Base-by-base conservation (phyloP, 30 jellyfish, hydroid and myxozoan genomes). In the Chrysaora quinquecirrha region DNA sequence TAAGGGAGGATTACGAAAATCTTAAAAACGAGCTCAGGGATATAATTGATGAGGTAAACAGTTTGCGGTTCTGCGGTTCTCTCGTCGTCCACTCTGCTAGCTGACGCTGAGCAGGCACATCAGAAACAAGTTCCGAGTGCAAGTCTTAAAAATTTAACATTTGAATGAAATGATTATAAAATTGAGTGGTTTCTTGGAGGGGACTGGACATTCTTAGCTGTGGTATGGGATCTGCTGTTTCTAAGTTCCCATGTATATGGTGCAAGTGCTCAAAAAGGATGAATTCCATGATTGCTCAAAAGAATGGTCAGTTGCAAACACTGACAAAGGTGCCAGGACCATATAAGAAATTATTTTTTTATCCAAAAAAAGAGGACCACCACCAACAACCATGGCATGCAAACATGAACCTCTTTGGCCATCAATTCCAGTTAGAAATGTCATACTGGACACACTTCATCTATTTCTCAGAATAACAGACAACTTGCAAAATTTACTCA, bases 91-190 rank as follows among this genome's bases (percentile, higher is more conserved):
- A n/a, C n/a, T n/a, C n/a, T n/a, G n/a, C n/a, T n/a, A n/a, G n/a
- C n/a, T n/a, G n/a, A n/a, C n/a, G n/a, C n/a, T n/a, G n/a, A n/a
- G n/a, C n/a, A n/a, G n/a, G n/a, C n/a, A n/a, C n/a, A n/a, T n/a
- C n/a, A n/a, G n/a, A n/a, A n/a, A n/a, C n/a, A n/a, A n/a, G n/a
- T n/a, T 30, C 27, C 22, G 11, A 61, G 56, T 9, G 28, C 14
- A 10, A 30, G 46, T 20, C 27, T 10, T 75, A 25, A 75, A 18
- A 49, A 48, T 49, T 61, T 1, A 6, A 48, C 23, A 22, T 75
- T 16, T 25, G 62, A 48, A 19, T 82, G 82, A 10, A 82, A 82
- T 34, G 89, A 78, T 12, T 78, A 83, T 83, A 78, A 78, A 34
- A n/a, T n/a, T n/a, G n/a, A n/a, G n/a, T n/a, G n/a, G n/a, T n/a